Percentiles rank a stretch among this genome's conserved stretches.
phyloP scores from a whole-genome alignment of 2,888 invertebrate species.

The Eupsilia transversa region DNA sequence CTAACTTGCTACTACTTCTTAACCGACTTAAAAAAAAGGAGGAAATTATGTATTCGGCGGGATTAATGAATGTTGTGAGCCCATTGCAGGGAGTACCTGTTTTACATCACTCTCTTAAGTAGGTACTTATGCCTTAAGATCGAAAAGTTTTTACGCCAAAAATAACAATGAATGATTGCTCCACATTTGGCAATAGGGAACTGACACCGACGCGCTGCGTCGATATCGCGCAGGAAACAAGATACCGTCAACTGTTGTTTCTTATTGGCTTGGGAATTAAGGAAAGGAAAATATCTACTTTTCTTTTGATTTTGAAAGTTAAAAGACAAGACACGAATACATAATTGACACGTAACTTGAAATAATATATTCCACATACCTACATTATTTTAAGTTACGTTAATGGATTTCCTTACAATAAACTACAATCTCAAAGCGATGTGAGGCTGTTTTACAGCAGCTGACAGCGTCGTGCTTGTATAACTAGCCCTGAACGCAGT shows the following conservation, averaged over 20 bases:
- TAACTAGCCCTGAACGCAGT: no score
- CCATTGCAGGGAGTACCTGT: background rate
- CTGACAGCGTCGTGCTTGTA: no score
- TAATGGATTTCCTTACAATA: no score
- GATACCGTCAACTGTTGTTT: background rate
- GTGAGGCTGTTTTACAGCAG: no score
- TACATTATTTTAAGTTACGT: no score
- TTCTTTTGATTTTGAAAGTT: background rate
- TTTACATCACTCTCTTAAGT: background rate
- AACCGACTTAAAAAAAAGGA: no score
- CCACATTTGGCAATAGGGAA: background rate
- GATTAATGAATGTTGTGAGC: background rate
- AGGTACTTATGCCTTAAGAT: background rate
- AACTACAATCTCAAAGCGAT: no score
- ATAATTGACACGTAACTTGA: no score
- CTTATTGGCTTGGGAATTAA: background rate
- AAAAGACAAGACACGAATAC: no score
- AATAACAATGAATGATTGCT: background rate
- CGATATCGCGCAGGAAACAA: background rate
- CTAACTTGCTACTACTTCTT: background rate
- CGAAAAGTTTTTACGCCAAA: background rate
- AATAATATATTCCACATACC: no score
- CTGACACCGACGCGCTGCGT: background rate
- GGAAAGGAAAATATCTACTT: background rate
- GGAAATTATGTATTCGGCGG: background rate